Percentiles rank a stretch among this genome's conserved stretches.
Evolutionary conservation across 2,113 vertebrate genomes (phyloP).

Genomic region (Barbus barbus): DNA sequence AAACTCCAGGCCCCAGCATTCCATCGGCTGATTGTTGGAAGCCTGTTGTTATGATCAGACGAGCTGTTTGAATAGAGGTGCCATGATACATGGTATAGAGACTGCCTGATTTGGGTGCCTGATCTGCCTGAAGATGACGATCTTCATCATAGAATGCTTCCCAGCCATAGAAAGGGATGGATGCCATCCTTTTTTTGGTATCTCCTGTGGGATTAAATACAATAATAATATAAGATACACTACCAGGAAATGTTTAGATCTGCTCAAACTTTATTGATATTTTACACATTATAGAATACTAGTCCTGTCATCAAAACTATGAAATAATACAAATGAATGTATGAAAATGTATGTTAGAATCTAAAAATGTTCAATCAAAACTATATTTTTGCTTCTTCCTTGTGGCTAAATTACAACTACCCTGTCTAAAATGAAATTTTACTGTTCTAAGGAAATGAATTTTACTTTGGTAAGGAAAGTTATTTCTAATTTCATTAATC

Average conservation of each 20-base stretch:
- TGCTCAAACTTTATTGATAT: not conserved
- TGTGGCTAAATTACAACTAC: not conserved
- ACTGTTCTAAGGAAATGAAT: not conserved
- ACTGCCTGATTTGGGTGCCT: slow-evolving; percentile 49
- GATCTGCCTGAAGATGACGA: slow-evolving; percentile 46
- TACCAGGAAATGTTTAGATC: not conserved
- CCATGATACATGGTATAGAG: slow-evolving; percentile 64
- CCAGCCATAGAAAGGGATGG: slow-evolving; percentile 53
- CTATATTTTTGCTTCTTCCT: not conserved
- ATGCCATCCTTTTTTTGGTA: slow-evolving; percentile 39
- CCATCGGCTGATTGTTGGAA: slow-evolving; percentile 66
- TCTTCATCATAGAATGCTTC: slow-evolving; percentile 52
- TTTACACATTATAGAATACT: not conserved
- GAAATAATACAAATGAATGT: not conserved
- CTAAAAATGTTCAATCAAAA: not conserved
- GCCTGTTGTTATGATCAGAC: slow-evolving; percentile 63
- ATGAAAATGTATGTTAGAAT: not conserved
- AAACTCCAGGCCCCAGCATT: slow-evolving; percentile 74
- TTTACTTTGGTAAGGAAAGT: not conserved
- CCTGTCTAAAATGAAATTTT: not conserved
- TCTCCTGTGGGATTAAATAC: not conserved
- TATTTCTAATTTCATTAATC: not conserved
- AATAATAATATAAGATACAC: not conserved
- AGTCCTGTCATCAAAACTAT: not conserved
- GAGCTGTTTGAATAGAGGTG: slow-evolving; percentile 52